Percentiles rank a stretch among this genome's conserved stretches.
These are phyloP conservation scores for Oncopeltus fasciatus DNA, from an alignment of 1,140 invertebrate genomes.

Conservation along the genomic window DNA sequence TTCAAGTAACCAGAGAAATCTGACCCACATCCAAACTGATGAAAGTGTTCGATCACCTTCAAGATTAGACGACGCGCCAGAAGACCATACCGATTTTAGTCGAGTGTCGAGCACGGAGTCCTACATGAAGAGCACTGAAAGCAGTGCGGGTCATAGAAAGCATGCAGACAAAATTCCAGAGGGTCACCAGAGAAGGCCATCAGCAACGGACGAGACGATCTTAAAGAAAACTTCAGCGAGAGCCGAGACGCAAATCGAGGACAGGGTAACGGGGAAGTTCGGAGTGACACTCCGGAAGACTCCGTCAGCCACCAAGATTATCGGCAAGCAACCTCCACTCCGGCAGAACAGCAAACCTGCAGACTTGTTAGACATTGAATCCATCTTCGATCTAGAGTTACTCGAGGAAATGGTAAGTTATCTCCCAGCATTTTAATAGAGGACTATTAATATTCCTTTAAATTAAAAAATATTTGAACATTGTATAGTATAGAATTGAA, in stretches of 20 bases:
- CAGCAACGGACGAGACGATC: not conserved
- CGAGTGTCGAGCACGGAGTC: not conserved
- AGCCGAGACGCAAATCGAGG: not conserved
- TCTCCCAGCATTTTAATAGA: too few species aligned
- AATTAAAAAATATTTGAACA: too few species aligned
- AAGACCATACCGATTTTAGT: not conserved
- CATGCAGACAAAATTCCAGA: not conserved
- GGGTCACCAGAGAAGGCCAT: not conserved
- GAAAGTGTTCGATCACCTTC: not conserved
- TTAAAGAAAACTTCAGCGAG: not conserved
- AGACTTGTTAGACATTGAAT: constrained; percentile 43
- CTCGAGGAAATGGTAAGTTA: constrained; percentile 50
- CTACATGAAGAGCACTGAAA: constrained; percentile 9
- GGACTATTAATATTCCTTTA: too few species aligned
- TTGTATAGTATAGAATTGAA: too few species aligned
- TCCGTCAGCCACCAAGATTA: constrained; percentile 31
- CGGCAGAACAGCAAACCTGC: constrained; percentile 9
- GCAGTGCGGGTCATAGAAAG: not conserved
- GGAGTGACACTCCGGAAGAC: constrained; percentile 43
- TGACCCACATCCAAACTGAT: not conserved
- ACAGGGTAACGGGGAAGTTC: constrained; percentile 36
- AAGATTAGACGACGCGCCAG: not conserved
- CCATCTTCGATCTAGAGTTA: constrained; percentile 49
- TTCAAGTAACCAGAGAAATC: not conserved
- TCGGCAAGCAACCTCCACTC: not conserved